A percentile compares a stretch with the other conserved stretches of the same genome.
phyloP scores from a whole-genome alignment of 2,113 vertebrate genomes.

The Oncorhynchus masou region DNA sequence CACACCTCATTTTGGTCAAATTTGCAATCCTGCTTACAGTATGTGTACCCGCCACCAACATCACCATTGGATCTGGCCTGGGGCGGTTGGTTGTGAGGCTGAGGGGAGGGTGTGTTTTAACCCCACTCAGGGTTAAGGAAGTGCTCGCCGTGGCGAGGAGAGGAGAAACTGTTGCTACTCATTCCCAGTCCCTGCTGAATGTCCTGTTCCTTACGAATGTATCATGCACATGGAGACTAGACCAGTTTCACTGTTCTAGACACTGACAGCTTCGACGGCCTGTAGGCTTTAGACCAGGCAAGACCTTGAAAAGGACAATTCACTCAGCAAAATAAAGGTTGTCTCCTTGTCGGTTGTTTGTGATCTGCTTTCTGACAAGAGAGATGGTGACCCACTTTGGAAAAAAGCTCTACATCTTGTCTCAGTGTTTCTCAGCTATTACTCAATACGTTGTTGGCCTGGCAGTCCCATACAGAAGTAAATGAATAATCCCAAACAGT shows the following conservation, averaged over 20 bases:
- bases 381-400: slow-evolving; percentile 45
- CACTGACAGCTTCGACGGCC: background rate
- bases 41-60: too few species aligned
- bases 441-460: background rate
- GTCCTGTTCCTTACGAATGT: background rate
- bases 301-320: slow-evolving; percentile 42
- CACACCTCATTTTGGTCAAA: too few species aligned
- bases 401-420: background rate
- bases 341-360: background rate
- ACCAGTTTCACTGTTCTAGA: too few species aligned
- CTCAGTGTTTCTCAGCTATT: slow-evolving; percentile 20
- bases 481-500: background rate
- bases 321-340: background rate
- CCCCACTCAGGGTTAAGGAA: too few species aligned
- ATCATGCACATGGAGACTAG: background rate
- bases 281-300: slow-evolving; percentile 9
- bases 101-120: too few species aligned
- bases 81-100: too few species aligned
- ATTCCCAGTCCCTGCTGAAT: background rate
- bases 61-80: too few species aligned
- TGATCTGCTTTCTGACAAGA: background rate
- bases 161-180: background rate
- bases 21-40: too few species aligned
- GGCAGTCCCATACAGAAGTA: background rate
- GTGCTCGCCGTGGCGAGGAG: background rate